These are phyloP conservation scores for Argyra leucocephala DNA, from an alignment of 2,888 invertebrate genomes.

Conservation along the genomic window DNA sequence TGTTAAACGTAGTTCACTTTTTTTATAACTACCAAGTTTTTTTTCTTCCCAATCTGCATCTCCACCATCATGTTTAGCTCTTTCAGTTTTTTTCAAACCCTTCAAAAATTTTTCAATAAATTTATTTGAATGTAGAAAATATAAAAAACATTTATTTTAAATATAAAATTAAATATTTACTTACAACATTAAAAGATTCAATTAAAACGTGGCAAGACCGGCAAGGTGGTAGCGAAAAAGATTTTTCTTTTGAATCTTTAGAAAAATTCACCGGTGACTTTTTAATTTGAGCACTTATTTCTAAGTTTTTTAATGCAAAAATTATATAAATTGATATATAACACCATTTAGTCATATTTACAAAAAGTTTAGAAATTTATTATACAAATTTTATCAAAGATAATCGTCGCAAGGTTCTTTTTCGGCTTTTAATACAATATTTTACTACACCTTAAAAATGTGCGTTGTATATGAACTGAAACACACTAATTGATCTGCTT, in stretches of 20 bases:
- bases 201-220: slow-evolving; percentile 65
- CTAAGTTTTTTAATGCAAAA: not conserved
- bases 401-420: no score
- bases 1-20: slow-evolving; percentile 78
- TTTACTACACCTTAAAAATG: no score
- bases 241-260: slow-evolving; percentile 31
- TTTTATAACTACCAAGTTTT: slow-evolving; percentile 69
- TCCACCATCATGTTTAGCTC: slow-evolving; percentile 85
- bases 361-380: no score
- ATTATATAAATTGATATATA: not conserved
- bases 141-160: slow-evolving; percentile 5
- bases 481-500: no score
- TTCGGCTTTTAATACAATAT: no score
- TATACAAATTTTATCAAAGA: no score
- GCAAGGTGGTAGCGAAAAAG: slow-evolving; percentile 60
- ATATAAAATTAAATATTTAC: not conserved
- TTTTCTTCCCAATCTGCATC: slow-evolving; percentile 91
- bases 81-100: slow-evolving; percentile 72
- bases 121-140: slow-evolving; percentile 10
- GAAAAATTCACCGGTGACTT: slow-evolving; percentile 26
- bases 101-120: slow-evolving; percentile 21
- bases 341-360: not conserved
- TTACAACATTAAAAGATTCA: slow-evolving; percentile 59
- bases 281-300: slow-evolving; percentile 6
- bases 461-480: no score